A percentile compares a stretch with the other conserved stretches of the same genome.
These are phyloP conservation scores for Anthopleura xanthogrammica DNA, from an alignment of 92 coral and sea anemone species.

Conservation along the genomic window DNA sequence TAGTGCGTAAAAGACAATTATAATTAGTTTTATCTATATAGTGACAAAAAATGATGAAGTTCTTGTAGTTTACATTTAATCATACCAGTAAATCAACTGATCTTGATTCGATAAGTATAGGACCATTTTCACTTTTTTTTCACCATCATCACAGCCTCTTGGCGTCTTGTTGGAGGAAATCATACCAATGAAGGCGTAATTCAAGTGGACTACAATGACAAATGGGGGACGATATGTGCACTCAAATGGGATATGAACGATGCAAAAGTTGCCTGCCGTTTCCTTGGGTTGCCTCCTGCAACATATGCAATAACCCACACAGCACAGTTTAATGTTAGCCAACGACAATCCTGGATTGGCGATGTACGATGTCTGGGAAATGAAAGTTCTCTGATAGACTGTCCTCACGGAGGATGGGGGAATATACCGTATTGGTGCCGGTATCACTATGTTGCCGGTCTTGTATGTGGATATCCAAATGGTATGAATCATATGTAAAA, in stretches of 20 bases:
- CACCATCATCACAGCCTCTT: background rate
- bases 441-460: background rate
- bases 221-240: background rate
- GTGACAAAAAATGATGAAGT: too few relatives aligned
- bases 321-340: background rate
- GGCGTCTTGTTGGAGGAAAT: background rate
- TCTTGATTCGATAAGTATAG: too few relatives aligned
- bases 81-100: too few relatives aligned
- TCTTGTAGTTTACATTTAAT: too few relatives aligned
- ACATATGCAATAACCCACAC: background rate
- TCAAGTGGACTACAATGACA: background rate
- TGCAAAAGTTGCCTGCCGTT: background rate
- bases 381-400: background rate
- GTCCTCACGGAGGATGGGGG: slow-evolving; percentile 4
- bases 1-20: too few relatives aligned
- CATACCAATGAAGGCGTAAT: background rate
- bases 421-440: background rate
- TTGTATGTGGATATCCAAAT: background rate
- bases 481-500: background rate
- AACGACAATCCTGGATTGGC: background rate
- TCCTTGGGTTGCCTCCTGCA: background rate
- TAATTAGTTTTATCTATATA: too few relatives aligned
- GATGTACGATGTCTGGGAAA: background rate
- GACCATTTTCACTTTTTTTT: background rate
- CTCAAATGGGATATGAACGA: background rate